Conservation (phyloP, 53 echinoderm and acorn worm species). For the Hippasteria phrygiana region DNA sequence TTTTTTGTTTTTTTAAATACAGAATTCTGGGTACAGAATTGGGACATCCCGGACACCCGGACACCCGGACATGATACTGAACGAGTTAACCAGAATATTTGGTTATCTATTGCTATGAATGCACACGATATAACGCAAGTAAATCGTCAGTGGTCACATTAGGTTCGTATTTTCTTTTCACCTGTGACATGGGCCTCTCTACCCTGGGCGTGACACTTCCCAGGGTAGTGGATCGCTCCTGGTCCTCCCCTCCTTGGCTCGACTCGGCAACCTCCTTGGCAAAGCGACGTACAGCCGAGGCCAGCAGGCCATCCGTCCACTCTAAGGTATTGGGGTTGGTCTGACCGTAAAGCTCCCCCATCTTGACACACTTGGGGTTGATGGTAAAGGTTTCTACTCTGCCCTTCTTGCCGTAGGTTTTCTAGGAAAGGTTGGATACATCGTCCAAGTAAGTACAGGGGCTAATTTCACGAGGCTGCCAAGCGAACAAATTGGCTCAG, state of each 20-base stretch:
- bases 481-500: neutral
- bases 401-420: slow-evolving; percentile 97
- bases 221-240: slow-evolving; percentile 66
- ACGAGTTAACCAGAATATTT: no score
- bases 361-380: slow-evolving; percentile 97
- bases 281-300: slow-evolving; percentile 91
- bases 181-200: slow-evolving; percentile 42
- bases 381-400: slow-evolving; percentile 87
- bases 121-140: no score
- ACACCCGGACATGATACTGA: no score
- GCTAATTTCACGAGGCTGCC: neutral
- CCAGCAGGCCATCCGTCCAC: slow-evolving; percentile 97
- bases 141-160: no score
- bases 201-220: slow-evolving; percentile 70
- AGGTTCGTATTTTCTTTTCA: neutral
- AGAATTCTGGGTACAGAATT: no score
- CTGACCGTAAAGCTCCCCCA: slow-evolving; percentile 98
- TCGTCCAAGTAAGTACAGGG: neutral
- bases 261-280: slow-evolving; percentile 77
- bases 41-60: no score
- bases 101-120: no score
- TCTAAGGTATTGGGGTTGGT: slow-evolving; percentile 98
- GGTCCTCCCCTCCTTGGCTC: slow-evolving; percentile 64
- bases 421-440: slow-evolving; percentile 65
- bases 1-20: no score